Evolutionary conservation across 2,113 vertebrate species (phyloP), one percentile per base, ranked within the genome.

Genomic region (Phyllostomus discolor): DNA sequence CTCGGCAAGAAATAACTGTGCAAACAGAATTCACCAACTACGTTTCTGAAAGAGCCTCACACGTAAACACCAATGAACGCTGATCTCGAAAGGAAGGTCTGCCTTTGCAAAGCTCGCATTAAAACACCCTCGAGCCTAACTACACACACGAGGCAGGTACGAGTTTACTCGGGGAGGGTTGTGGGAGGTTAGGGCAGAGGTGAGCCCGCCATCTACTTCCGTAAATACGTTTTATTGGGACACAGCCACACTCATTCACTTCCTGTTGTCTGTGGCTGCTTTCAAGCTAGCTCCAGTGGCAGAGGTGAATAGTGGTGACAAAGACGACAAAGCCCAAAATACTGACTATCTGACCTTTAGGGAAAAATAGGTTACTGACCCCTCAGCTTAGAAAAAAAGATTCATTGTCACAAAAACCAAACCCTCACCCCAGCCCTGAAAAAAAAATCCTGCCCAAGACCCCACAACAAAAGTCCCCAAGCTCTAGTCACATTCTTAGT

Each of bases 401-500:
- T 9, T 14, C 35, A 66, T 1, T 35, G 15, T 10, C 28, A 80
- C 28, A 57, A 78, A 96, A 94, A 54, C 24, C 41, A 95, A 91
- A 31, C 33, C 1, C 43, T 28, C 4, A 35, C 12, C 1, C 19
- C 6, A 59, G 10, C 41, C 52, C 15, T 52, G 67, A 0, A 19
- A 22, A 50, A 50, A 78, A 72, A 52, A 33, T 7, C 31, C 73
- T 78, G 75, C 52, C 46, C 46, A 86, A 69, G 62, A 69, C 48
- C 22, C 43, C 31, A 57, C 17, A 33, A 76, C 43, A 93, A 91
- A 73, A 93, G 75, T 75, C 31, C 52, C 38, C 24, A 88, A 66
- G 46, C 8, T 87, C 94, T 88, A 62, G 54, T 64, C 14, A 35
- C 38, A 91, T 86, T 89, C 90, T 70, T 89, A 94, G 86, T 67